phyloP scores from a whole-genome alignment of 2,797 vertebrate genomes.

The Mionectes olivaceus region DNA sequence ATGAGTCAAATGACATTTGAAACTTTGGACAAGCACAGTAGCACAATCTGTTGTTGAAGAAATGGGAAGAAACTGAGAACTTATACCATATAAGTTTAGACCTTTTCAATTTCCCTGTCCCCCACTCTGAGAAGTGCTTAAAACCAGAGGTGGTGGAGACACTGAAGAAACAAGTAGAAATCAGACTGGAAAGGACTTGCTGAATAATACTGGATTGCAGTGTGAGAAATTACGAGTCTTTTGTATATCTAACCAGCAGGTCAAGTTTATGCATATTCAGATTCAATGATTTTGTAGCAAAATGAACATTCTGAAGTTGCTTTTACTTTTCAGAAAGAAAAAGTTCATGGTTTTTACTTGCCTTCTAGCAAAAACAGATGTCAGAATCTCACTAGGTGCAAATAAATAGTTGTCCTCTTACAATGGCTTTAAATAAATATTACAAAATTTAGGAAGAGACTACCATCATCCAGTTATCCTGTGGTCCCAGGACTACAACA shows the following conservation, averaged over 20 bases:
- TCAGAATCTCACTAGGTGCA: neutral
- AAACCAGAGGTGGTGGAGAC: neutral
- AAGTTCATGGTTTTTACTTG: neutral
- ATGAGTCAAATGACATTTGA: neutral
- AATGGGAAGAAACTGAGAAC: neutral
- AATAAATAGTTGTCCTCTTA: neutral
- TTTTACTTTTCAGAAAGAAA: neutral
- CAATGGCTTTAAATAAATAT: neutral
- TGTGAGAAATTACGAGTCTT: neutral
- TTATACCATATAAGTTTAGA: neutral
- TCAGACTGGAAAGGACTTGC: neutral
- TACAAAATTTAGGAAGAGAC: neutral
- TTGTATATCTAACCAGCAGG: neutral
- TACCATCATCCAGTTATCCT: neutral
- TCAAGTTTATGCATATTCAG: neutral
- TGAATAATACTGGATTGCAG: neutral
- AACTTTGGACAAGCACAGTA: neutral
- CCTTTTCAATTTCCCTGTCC: accelerated
- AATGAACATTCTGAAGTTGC: neutral
- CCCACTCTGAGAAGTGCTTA: neutral
- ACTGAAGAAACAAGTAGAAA: neutral
- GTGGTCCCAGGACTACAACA: neutral
- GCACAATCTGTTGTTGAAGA: neutral
- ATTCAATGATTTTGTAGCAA: neutral
- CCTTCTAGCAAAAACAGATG: neutral